A percentile compares a stretch with the other conserved stretches of the same genome.
phyloP scores from a whole-genome alignment of 2,113 vertebrate species.

The Odobenus rosmarus region DNA sequence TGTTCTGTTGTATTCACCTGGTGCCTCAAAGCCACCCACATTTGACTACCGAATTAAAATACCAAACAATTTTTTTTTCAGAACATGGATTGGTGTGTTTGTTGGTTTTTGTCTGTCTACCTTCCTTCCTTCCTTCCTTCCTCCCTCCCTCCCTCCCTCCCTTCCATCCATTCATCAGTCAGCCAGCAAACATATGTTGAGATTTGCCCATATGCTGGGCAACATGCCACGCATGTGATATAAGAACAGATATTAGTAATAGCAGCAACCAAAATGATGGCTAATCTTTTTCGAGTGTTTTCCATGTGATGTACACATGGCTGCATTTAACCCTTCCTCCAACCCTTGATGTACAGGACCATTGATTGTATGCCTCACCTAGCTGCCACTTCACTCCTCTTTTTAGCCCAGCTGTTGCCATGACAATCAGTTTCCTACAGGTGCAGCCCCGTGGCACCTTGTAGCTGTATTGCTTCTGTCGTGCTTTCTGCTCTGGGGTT shows the following conservation, averaged over 20 bases:
- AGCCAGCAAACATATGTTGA: neutral
- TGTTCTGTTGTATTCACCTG: neutral
- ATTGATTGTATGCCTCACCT: neutral
- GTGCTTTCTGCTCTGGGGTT: neutral
- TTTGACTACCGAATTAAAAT: constrained; percentile 14
- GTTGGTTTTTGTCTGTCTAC: neutral
- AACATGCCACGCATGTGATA: neutral
- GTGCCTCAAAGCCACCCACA: neutral
- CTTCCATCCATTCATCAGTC: neutral
- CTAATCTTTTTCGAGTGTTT: neutral
- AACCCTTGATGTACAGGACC: neutral
- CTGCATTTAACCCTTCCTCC: neutral
- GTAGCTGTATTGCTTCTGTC: neutral
- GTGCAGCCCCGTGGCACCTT: neutral
- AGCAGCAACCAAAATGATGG: neutral
- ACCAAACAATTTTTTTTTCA: neutral
- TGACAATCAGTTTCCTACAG: neutral
- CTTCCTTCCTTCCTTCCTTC: rapidly evolving
- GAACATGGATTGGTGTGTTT: neutral
- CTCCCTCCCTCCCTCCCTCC: neutral
- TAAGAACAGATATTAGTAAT: neutral
- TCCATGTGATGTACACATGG: neutral
- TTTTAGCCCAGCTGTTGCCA: neutral
- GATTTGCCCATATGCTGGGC: neutral
- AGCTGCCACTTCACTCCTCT: neutral